These are phyloP conservation scores for Iselma pallidipennis DNA, from an alignment of 2,888 invertebrate genomes.

Conservation along the genomic window DNA sequence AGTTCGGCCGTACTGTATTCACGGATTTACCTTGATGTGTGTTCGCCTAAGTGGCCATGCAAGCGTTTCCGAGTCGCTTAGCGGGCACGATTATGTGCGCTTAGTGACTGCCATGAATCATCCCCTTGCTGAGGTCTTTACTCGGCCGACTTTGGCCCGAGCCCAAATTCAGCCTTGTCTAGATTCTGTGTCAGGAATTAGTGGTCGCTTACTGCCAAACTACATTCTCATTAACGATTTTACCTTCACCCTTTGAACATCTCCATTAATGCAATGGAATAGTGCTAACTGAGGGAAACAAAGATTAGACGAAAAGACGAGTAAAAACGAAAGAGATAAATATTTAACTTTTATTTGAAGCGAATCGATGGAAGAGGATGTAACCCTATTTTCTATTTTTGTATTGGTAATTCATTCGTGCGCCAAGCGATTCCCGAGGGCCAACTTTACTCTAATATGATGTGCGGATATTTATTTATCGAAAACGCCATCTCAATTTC, in stretches of 20 bases:
- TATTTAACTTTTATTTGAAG: too few species aligned
- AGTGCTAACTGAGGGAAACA: neutral
- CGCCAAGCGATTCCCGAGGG: too few species aligned
- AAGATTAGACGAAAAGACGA: too few species aligned
- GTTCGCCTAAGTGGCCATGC: conserved; percentile 1
- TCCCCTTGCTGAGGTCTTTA: conserved; percentile 28
- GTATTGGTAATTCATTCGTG: too few species aligned
- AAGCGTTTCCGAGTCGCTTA: conserved; percentile 40
- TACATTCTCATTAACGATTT: neutral
- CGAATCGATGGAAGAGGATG: neutral
- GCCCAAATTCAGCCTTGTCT: conserved; percentile 35
- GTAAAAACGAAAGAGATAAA: too few species aligned
- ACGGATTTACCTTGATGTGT: neutral
- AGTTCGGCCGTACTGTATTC: neutral
- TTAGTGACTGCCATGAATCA: conserved; percentile 40
- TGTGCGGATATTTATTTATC: conserved; percentile 38
- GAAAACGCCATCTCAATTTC: conserved; percentile 35
- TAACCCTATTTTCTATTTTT: too few species aligned
- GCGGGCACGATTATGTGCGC: conserved; percentile 38
- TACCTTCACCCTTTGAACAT: neutral
- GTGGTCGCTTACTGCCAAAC: conserved; percentile 3
- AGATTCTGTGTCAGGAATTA: conserved; percentile 29
- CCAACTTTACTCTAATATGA: too few species aligned
- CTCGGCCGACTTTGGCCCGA: conserved; percentile 33
- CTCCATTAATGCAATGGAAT: neutral